Conservation (phyloP, 2,797 vertebrate genomes). For the Leptodactylus fallax region DNA sequence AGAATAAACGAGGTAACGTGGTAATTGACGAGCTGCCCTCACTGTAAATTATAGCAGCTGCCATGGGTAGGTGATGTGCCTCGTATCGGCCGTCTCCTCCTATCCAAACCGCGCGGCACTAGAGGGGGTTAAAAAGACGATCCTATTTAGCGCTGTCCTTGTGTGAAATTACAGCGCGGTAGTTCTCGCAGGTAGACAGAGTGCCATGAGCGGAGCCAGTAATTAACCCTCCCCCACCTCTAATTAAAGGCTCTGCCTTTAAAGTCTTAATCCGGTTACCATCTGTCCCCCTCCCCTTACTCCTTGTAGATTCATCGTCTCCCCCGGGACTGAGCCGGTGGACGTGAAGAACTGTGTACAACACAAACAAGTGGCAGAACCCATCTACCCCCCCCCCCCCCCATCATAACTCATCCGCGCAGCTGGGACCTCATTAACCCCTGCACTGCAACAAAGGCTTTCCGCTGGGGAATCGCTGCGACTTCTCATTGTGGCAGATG, state of each 20-base stretch:
- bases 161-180: neutral
- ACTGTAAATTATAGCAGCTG: neutral
- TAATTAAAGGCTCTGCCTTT: conserved; percentile 60
- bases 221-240: conserved; percentile 62
- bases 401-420: conserved; percentile 42
- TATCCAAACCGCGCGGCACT: too few species aligned
- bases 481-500: neutral
- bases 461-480: neutral
- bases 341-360: neutral
- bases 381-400: conserved; percentile 6
- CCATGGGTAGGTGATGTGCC: neutral
- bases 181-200: conserved; percentile 29
- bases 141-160: neutral
- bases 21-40: conserved; percentile 11
- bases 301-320: conserved; percentile 11
- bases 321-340: conserved; percentile 48
- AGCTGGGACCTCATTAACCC: conserved; percentile 54
- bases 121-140: too few species aligned
- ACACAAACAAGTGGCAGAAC: conserved; percentile 37
- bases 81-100: neutral
- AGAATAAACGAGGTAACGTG: conserved; percentile 10
- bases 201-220: conserved; percentile 8
- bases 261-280: conserved; percentile 59
- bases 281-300: conserved; percentile 38
- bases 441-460: conserved; percentile 21